A percentile compares a stretch with the other conserved stretches of the same genome.
Conservation (phyloP, 2,797 vertebrate genomes). For the Sebastes iracundus region DNA sequence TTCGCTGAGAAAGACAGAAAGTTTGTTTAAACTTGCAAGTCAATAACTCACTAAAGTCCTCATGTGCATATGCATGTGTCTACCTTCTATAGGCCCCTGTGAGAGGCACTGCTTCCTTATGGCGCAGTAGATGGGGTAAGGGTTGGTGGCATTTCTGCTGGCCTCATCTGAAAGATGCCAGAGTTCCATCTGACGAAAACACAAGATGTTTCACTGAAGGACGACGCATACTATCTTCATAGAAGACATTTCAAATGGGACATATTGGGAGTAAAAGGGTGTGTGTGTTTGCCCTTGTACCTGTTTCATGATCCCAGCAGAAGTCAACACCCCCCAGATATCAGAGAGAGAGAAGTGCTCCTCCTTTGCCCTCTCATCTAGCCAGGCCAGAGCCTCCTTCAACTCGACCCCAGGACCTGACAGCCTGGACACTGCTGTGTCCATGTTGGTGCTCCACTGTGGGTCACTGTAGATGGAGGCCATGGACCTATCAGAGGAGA, state of each 20-base stretch:
- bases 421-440: constrained; percentile 16
- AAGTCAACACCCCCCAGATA: constrained; percentile 50
- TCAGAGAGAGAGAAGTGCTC: constrained; percentile 51
- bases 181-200: constrained; percentile 51
- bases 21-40: not conserved
- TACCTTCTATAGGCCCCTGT: constrained; percentile 50
- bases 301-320: constrained; percentile 59
- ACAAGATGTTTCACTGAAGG: not conserved
- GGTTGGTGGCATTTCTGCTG: constrained; percentile 60
- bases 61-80: not conserved
- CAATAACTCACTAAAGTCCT: not conserved
- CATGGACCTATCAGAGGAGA: constrained; percentile 42
- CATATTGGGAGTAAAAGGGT: not conserved
- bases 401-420: not conserved
- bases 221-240: not conserved
- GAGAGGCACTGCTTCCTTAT: constrained; percentile 47
- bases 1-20: constrained; percentile 26
- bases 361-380: constrained; percentile 9
- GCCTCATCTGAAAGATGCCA: constrained; percentile 60
- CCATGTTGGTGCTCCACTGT: constrained; percentile 46
- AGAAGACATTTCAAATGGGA: not conserved
- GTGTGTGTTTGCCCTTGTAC: not conserved
- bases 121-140: constrained; percentile 72
- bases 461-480: constrained; percentile 53
- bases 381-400: constrained; percentile 22